Base-by-base conservation (phyloP, 1,140 invertebrate genomes). In the Penaeus vannamei region DNA sequence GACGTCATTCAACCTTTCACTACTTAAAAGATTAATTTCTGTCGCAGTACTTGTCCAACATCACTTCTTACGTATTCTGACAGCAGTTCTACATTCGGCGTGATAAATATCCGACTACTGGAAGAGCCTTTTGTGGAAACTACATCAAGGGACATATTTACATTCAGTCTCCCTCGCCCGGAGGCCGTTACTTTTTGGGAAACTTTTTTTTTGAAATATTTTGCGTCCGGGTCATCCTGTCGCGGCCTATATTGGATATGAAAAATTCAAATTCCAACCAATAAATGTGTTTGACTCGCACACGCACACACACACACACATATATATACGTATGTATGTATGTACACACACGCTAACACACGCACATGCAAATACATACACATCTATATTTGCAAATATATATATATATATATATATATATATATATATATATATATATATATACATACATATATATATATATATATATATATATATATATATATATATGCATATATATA, bases 341-440 rank as follows among this genome's bases (percentile, higher is more conserved):
- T n/a, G 46, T 7, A 80, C 22, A 42, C 53, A 79, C 26, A 59
- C 60, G 12, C 60, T n/a, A n/a, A 59, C 26, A 26, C 60, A 81
- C 19, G 26, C 32, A 81, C 32, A 81, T 53, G 46, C 8, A 80
- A 14, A 80, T 53, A 42, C n/a, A n/a, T n/a, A 77, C 17, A 80
- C 17, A 80, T n/a, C 46, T n/a, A 80, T n/a, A 80, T 7, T 46
- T 79, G 53, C 53, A 79, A 46, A 80, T 23, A 80, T 59, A 80
- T 59, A 80, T 59, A 53, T 53, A 80, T 80, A 80, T n/a, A 80
- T 59, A n/a, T 53, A 80, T 80, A 80, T 53, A 80, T 26, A 79
- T 79, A 72, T 59, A 79, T 32, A 72, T 59, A 72, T 46, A 79
- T 59, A 59, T 59, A 66, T 29, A 85, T 59, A 79, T 46, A 29